Evolutionary conservation across 2,113 vertebrate genomes (phyloP), one percentile per base, ranked within the genome.

Genomic region (Corythoichthys haematopterus): DNA sequence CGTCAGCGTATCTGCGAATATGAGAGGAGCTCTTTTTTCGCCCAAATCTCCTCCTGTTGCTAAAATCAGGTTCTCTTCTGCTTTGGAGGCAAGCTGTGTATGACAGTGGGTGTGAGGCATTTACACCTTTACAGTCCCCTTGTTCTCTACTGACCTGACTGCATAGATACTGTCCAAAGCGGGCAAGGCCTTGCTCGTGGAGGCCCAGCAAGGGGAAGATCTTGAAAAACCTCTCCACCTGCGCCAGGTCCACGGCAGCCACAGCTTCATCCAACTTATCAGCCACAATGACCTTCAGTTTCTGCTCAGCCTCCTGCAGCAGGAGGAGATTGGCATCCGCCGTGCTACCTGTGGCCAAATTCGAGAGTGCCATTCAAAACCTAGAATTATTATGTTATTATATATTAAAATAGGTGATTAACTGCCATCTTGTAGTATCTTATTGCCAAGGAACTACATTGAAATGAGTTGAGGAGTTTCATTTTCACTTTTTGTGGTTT

Each of bases 201-300:
- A 99, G 92, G 43, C 95, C 95, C 65, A 99, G 78, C 71, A 99
- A 85, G 51, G 97, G 97, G 71, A 99, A 97, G 85, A 99, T 98
- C 89, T 99, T 99, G 91, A 99, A 99, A 88, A 99, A 99, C 63
- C 95, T 90, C 62, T 99, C 97, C 79, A 99, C 97, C 72, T 98
- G 96, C 1, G 93, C 92, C 8, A 98, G 88, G 87, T 99, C 94
- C 1, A 93, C 93, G 33, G 94, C 93, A 48, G 92, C 90, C 47
- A 95, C 96, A 14, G 97, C 97, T 6, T 92, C 64, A 6, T 95
- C 92, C 9, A 99, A 94, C 70, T 96, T 95, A 67, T 95, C 92
- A 0, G 93, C 89, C n/a, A 99, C 97, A n/a, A 99, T 93, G 0
- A 89, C 84, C 87, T 96, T 98, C 63, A 99, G 90, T 70, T 90